Percentiles rank a stretch among this genome's conserved stretches.
Conservation (phyloP, 2,888 invertebrate species). For the Zeuzera pyrina region DNA sequence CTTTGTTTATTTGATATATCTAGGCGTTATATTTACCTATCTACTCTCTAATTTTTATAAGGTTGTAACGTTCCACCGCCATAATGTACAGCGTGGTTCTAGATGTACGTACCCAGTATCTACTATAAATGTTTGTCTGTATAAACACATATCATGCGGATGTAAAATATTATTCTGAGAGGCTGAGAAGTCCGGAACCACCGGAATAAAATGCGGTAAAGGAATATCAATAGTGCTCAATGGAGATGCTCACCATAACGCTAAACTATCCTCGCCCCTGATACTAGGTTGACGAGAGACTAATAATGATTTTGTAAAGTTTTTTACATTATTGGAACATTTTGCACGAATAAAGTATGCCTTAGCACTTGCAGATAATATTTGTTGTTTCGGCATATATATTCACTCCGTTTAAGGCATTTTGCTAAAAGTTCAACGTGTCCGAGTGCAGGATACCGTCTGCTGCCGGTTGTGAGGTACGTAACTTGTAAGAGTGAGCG, state of each 20-base stretch:
- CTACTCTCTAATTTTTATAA: conserved; percentile 44
- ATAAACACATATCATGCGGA: conserved; percentile 68
- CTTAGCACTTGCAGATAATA: no score
- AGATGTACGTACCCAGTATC: conserved; percentile 63
- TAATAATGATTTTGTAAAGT: no score
- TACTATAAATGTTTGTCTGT: conserved; percentile 52
- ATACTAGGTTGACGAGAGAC: no score
- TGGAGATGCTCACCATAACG: no score
- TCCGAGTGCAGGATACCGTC: conserved; percentile 9
- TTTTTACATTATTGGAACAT: no score
- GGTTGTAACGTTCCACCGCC: conserved; percentile 56
- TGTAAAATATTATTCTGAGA: conserved; percentile 49
- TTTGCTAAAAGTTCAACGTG: no score
- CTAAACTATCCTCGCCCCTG: no score
- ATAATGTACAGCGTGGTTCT: conserved; percentile 61
- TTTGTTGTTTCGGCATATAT: no score
- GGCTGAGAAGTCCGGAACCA: conserved; percentile 47
- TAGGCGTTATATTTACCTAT: conserved; percentile 52
- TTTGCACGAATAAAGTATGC: no score
- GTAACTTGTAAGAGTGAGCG: conserved; percentile 5
- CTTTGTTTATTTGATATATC: conserved; percentile 59
- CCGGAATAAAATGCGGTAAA: conserved; percentile 41
- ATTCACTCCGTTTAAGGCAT: no score
- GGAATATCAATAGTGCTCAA: no score
- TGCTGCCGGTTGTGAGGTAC: conserved; percentile 29